These are phyloP conservation scores for Capitulum mitella DNA, from an alignment of 2,888 invertebrate genomes.

Conservation along the genomic window DNA sequence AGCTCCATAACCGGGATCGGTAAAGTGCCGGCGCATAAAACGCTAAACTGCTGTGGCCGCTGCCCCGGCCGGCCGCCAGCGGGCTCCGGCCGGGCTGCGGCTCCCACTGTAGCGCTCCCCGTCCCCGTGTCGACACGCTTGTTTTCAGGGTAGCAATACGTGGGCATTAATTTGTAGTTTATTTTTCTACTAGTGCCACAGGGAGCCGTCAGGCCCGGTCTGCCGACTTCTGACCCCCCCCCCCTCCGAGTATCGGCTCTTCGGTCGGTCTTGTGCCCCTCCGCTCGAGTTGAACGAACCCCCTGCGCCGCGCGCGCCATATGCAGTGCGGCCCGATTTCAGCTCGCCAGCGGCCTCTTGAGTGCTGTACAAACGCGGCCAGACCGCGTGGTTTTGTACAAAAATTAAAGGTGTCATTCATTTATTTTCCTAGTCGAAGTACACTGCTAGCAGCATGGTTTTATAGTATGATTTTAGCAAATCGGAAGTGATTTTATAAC, in stretches of 20 bases:
- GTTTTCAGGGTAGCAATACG: conserved; percentile 18
- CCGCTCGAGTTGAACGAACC: not conserved
- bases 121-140: not conserved
- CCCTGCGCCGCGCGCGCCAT: not conserved
- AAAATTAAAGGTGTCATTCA: conserved; percentile 24
- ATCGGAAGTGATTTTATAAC: conserved; percentile 23
- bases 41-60: not conserved
- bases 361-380: not conserved
- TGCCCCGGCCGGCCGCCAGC: not conserved
- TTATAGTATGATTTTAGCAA: conserved; percentile 24
- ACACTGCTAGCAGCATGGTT: conserved; percentile 23
- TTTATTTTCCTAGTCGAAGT: conserved; percentile 24
- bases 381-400: conserved; percentile 6
- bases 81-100: not conserved
- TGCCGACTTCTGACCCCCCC: too few species aligned
- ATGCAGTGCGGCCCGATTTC: not conserved
- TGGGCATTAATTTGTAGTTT: conserved; percentile 24
- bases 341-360: not conserved
- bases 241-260: not conserved
- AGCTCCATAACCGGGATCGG: conserved; percentile 15
- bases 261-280: not conserved
- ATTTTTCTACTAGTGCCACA: conserved; percentile 20
- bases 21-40: not conserved
- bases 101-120: not conserved
- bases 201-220: not conserved